Evolutionary conservation across 1,140 invertebrate species (phyloP).

Genomic region (Zaprionus davidi): DNA sequence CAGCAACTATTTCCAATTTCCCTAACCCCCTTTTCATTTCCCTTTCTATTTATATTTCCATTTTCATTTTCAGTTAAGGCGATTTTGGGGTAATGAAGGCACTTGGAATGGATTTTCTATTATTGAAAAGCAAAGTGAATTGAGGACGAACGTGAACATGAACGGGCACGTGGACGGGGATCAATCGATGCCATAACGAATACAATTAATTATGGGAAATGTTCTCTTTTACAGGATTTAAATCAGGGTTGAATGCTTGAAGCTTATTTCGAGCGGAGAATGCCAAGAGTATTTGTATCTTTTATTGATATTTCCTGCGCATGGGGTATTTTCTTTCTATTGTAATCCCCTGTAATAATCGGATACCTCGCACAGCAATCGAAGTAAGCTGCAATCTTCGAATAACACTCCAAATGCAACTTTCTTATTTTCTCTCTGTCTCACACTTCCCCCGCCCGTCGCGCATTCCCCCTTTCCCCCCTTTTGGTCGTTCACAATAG

Average conservation of each 20-base stretch:
- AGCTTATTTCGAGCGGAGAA: neutral
- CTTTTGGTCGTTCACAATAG: constrained; percentile 4
- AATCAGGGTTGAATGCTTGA: neutral
- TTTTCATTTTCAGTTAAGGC: constrained; percentile 28
- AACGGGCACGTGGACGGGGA: neutral
- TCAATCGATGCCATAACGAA: neutral
- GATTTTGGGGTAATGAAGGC: constrained; percentile 13
- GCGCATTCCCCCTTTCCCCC: neutral
- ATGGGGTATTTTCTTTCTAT: neutral
- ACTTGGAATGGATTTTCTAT: constrained; percentile 24
- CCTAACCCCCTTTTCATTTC: neutral
- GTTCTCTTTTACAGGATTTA: neutral
- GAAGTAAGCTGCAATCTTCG: constrained; percentile 19
- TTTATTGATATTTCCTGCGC: neutral
- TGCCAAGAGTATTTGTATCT: neutral
- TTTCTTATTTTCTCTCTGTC: constrained; percentile 25
- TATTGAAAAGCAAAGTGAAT: constrained; percentile 20
- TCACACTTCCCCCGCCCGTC: neutral
- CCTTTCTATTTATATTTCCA: constrained; percentile 4
- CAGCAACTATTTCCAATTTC: constrained; percentile 34
- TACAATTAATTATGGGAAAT: constrained; percentile 1
- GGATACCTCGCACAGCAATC: neutral
- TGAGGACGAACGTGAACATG: neutral
- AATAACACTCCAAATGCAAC: constrained; percentile 33
- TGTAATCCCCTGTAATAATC: neutral